Evolutionary conservation across 1,140 invertebrate genomes (phyloP).

Genomic region (Drosophila gunungcola): DNA sequence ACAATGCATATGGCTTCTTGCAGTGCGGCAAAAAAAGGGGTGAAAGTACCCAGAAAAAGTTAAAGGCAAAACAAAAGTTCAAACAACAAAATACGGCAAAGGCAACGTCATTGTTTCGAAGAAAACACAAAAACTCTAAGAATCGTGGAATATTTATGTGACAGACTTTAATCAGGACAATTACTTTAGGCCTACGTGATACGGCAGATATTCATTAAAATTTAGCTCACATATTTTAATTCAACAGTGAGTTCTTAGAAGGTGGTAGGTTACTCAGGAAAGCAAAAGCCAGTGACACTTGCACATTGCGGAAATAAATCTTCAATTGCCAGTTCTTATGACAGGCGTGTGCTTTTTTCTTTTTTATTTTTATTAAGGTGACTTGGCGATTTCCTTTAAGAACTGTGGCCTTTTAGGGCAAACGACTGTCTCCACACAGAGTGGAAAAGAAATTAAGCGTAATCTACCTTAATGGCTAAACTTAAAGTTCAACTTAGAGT

Average conservation of each 20-base stretch:
- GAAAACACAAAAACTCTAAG: slow-evolving; percentile 19
- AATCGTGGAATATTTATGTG: slow-evolving; percentile 42
- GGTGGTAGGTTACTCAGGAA: slow-evolving; percentile 33
- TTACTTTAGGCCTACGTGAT: slow-evolving; percentile 52
- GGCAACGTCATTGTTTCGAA: slow-evolving; percentile 13
- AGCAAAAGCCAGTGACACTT: slow-evolving; percentile 20
- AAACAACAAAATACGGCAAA: not conserved
- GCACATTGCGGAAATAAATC: slow-evolving; percentile 51
- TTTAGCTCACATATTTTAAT: slow-evolving; percentile 30
- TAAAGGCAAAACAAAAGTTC: slow-evolving; percentile 14
- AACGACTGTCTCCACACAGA: slow-evolving; percentile 9
- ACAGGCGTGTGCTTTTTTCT: slow-evolving; percentile 7
- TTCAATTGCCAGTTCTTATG: slow-evolving; percentile 32
- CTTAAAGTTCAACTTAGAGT: slow-evolving; percentile 31
- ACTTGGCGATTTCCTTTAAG: slow-evolving; percentile 33
- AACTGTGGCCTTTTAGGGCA: slow-evolving; percentile 44
- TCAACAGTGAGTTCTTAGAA: slow-evolving; percentile 15
- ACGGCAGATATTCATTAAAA: slow-evolving; percentile 15
- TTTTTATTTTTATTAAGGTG: slow-evolving; percentile 22
- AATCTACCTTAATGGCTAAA: slow-evolving; percentile 31
- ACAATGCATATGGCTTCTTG: slow-evolving; percentile 72
- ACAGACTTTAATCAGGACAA: slow-evolving; percentile 44
- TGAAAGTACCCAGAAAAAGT: slow-evolving; percentile 39
- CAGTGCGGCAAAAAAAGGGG: slow-evolving; percentile 13
- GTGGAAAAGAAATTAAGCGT: slow-evolving; percentile 12